These are phyloP conservation scores for Cepaea hortensis DNA, from an alignment of 2,888 invertebrate genomes.

Conservation along the genomic window DNA sequence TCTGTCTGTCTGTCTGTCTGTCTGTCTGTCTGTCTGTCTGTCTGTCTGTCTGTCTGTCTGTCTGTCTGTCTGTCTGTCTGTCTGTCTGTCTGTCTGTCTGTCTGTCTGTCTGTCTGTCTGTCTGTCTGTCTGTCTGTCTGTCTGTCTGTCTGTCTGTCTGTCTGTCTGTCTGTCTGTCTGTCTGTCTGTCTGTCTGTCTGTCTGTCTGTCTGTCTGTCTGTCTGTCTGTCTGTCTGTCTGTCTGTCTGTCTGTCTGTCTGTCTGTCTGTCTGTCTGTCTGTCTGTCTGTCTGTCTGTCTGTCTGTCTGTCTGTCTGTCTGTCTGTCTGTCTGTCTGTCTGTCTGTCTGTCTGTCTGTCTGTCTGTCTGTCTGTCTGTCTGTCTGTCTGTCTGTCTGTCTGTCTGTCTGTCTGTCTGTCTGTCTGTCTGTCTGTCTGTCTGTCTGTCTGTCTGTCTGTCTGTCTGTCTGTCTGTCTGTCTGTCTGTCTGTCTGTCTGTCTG, in stretches of 20 bases:
- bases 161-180: too few relatives aligned
- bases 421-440: background rate
- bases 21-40: too few relatives aligned
- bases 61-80: too few relatives aligned
- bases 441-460: background rate
- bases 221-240: background rate
- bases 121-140: too few relatives aligned
- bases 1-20: too few relatives aligned
- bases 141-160: too few relatives aligned
- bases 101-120: too few relatives aligned
- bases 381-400: conserved; percentile 13
- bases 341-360: background rate
- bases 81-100: too few relatives aligned
- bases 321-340: background rate
- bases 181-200: too few relatives aligned
- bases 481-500: background rate
- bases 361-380: conserved; percentile 6
- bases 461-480: background rate
- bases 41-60: too few relatives aligned
- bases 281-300: background rate
- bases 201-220: too few relatives aligned
- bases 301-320: background rate
- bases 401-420: background rate
- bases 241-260: background rate
- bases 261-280: background rate